Evolutionary conservation across 2,797 vertebrate genomes (phyloP), one percentile per base, ranked within the genome.

Genomic region (Periparus ater): DNA sequence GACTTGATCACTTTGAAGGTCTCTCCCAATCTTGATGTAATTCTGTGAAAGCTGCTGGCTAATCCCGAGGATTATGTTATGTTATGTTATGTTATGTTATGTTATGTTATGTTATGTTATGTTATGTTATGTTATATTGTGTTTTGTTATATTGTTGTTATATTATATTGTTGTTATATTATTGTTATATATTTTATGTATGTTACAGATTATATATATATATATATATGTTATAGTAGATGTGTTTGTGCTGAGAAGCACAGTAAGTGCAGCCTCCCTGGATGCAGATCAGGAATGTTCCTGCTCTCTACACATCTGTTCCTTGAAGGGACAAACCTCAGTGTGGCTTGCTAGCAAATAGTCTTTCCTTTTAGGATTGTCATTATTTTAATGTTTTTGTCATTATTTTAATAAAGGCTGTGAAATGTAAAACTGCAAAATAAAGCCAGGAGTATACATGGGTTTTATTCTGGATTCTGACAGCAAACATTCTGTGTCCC

Each of bases 391-490:
- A 36, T 58, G 38, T 40, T 13, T 40, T 34, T 54, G 25, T 17
- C 29, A 4, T 15, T 12, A 2, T 63, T 85, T 67, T 54, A 19
- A 36, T 58, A 47, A 40, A 45, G 63, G 13, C 26, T 55, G 13
- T 50, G 51, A 26, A 60, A 34, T 3, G 13, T 51, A 63, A 47
- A 75, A 38, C 10, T 50, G 6, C 9, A 54, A 42, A 81, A 62
- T 23, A 54, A 81, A 82, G 55, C 27, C 19, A 54, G 13, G 30
- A 27, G 23, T 4, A 10, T 10, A 17, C 5, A 1, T 0, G 0
- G 7, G 3, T 25, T 76, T 81, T 58, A 20, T 68, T 70, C 42
- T 30, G 38, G 29, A 23, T 62, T 74, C 40, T 47, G 20, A 29
- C 53, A 77, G 36, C 5, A 42, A 74, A 62, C 17, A 26, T 42